Evolutionary conservation across 2,888 invertebrate species (phyloP).

Genomic region (Conus canariensis): DNA sequence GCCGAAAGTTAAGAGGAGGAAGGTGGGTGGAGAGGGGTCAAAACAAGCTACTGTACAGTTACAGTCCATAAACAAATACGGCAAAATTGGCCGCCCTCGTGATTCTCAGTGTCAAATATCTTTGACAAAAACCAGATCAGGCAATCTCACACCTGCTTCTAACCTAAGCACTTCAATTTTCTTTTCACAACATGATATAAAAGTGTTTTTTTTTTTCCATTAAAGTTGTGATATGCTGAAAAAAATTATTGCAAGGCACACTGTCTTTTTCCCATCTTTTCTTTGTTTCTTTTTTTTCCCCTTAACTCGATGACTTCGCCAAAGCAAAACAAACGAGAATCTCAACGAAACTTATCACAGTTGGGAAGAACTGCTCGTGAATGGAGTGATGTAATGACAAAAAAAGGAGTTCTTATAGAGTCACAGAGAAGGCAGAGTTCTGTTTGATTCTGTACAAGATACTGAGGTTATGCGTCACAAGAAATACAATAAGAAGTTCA

Average conservation of each 20-base stretch:
- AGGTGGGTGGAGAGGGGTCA: too few species aligned
- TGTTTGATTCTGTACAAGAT: slow-evolving; percentile 10
- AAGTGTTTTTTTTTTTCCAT: not conserved
- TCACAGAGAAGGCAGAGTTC: slow-evolving; percentile 15
- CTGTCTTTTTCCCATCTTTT: not conserved
- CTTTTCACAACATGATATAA: slow-evolving; percentile 15
- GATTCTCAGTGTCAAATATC: not conserved
- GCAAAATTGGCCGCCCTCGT: slow-evolving; percentile 1
- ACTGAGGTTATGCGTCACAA: slow-evolving; percentile 1
- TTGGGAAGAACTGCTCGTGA: slow-evolving; percentile 36
- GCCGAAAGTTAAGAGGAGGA: not conserved
- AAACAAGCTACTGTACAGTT: slow-evolving; percentile 17
- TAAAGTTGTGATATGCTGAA: slow-evolving; percentile 28
- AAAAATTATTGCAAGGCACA: slow-evolving; percentile 24
- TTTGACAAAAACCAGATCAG: slow-evolving; percentile 9
- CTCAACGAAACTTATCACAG: slow-evolving; percentile 38
- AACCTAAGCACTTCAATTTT: not conserved
- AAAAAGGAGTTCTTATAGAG: not conserved
- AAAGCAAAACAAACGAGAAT: slow-evolving; percentile 15
- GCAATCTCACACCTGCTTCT: not conserved
- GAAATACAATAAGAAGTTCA: not conserved
- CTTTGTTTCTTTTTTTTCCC: not conserved
- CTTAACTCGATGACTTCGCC: not conserved
- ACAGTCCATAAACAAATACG: not conserved
- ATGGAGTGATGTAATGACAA: slow-evolving; percentile 2